A percentile compares a stretch with the other conserved stretches of the same genome.
phyloP scores from a whole-genome alignment of 1,140 invertebrate species.

The Nebria ingens region DNA sequence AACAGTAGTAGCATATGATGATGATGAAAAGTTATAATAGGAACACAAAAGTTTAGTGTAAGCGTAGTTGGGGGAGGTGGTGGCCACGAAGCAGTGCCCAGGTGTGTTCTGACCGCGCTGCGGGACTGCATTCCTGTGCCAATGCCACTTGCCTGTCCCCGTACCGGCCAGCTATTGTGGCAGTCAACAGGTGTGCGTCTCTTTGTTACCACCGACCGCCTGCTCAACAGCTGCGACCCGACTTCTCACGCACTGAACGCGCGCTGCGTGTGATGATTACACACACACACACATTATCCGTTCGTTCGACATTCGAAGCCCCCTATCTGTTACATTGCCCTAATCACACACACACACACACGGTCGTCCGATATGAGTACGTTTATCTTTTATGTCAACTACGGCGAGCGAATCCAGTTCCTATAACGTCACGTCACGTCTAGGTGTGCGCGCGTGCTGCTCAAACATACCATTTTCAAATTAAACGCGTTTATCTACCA shows the following conservation, averaged over 20 bases:
- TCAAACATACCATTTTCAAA: background rate
- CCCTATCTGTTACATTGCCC: background rate
- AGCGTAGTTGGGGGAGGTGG: background rate
- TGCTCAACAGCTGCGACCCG: background rate
- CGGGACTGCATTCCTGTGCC: constrained; percentile 8
- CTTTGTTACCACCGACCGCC: background rate
- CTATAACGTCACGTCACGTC: too few species aligned
- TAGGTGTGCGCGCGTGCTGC: background rate
- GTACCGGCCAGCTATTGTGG: background rate
- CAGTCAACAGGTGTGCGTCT: constrained; percentile 7
- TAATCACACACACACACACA: background rate
- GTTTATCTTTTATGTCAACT: too few species aligned
- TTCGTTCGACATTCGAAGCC: background rate
- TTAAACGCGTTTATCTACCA: too few species aligned
- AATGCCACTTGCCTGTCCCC: constrained; percentile 5
- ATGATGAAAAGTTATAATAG: background rate
- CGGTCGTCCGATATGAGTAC: too few species aligned
- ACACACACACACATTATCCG: background rate
- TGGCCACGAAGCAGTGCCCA: background rate
- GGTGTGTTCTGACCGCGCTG: background rate
- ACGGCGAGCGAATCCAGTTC: too few species aligned
- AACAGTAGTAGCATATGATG: too few species aligned
- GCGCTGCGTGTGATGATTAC: background rate
- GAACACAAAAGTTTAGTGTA: background rate
- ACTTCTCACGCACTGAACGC: background rate